These are phyloP conservation scores for Tinamus guttatus DNA, from an alignment of 2,113 vertebrate genomes.

Conservation along the genomic window DNA sequence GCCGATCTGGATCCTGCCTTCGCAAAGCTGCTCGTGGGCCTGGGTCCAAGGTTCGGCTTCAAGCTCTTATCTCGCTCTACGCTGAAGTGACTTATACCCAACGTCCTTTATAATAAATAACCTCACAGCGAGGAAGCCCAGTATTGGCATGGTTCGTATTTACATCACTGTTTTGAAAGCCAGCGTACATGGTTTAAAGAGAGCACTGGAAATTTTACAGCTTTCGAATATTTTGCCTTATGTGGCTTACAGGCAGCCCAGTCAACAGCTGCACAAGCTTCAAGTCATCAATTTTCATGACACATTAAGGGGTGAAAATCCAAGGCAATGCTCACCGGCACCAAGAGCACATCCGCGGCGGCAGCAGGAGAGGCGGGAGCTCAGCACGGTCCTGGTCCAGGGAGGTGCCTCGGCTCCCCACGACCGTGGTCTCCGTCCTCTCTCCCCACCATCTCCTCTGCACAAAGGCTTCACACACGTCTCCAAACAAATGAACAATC, in stretches of 20 bases:
- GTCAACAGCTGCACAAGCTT: background rate
- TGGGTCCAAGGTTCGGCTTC: slow-evolving; percentile 24
- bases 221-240: background rate
- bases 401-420: background rate
- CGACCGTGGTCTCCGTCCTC: background rate
- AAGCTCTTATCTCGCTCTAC: background rate
- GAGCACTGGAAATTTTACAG: background rate
- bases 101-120: background rate
- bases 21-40: slow-evolving; percentile 22
- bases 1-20: background rate
- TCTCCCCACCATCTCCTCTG: slow-evolving; percentile 5
- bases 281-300: background rate
- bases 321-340: background rate
- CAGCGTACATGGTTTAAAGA: background rate
- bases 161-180: background rate
- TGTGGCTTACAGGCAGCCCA: background rate
- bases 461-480: slow-evolving; percentile 26
- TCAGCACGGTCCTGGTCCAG: background rate
- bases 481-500: slow-evolving; percentile 33
- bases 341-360: background rate
- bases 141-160: background rate
- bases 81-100: background rate
- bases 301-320: background rate
- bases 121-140: background rate
- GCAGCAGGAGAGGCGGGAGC: background rate